Conservation (phyloP, 2,113 vertebrate genomes). For the Platysternon megacephalum region DNA sequence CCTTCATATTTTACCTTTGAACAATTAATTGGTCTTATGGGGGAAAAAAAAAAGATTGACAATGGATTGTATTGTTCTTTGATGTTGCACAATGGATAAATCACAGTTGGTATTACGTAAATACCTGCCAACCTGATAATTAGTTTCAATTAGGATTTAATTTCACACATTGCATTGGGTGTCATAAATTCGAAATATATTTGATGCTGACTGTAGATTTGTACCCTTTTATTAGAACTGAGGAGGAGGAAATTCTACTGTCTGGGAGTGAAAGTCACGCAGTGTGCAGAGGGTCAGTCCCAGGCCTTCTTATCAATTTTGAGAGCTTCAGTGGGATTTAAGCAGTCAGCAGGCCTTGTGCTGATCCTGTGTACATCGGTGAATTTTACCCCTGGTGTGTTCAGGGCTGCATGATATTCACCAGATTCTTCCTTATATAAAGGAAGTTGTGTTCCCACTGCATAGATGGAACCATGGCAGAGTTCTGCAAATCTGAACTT, state of each 20-base stretch:
- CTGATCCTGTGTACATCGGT: neutral
- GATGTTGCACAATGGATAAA: slow-evolving; percentile 57
- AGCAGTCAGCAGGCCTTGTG: neutral
- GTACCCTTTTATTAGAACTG: slow-evolving; percentile 48
- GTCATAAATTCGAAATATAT: slow-evolving; percentile 46
- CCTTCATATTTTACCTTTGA: slow-evolving; percentile 74
- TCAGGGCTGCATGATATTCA: neutral
- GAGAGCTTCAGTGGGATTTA: neutral
- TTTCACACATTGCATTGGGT: slow-evolving; percentile 62
- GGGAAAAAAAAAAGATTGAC: slow-evolving; percentile 62
- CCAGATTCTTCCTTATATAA: neutral
- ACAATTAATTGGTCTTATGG: slow-evolving; percentile 78
- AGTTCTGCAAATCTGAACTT: neutral
- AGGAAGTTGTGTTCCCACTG: neutral
- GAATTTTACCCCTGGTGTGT: neutral
- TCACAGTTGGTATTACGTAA: slow-evolving; percentile 41
- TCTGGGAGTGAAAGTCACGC: neutral
- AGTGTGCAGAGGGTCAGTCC: neutral
- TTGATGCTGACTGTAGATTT: slow-evolving; percentile 36
- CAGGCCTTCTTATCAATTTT: neutral
- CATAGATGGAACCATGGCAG: neutral
- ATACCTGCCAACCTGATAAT: slow-evolving; percentile 70
- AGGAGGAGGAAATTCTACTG: slow-evolving; percentile 54
- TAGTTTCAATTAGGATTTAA: slow-evolving; percentile 68
- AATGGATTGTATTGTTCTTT: slow-evolving; percentile 79